A percentile compares a stretch with the other conserved stretches of the same genome.
Conservation (phyloP, 30 jellyfish, hydroid and myxozoan species). For the Nemopilema nomurai region DNA sequence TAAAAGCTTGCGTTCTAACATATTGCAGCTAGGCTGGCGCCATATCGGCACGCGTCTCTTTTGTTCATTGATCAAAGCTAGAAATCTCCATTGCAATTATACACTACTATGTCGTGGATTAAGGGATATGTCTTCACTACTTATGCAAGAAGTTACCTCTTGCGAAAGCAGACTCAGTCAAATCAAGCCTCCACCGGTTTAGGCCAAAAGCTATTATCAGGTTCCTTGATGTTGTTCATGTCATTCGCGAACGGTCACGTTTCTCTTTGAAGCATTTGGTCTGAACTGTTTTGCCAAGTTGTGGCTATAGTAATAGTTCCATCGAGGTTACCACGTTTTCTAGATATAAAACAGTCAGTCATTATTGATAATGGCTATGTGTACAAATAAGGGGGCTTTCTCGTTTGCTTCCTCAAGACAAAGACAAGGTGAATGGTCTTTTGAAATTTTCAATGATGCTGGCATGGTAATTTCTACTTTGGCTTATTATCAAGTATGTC, state of each 20-base stretch:
- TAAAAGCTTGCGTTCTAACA: background rate
- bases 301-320: background rate
- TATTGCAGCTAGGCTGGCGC: conserved; percentile 37
- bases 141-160: background rate
- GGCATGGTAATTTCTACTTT: conserved; percentile 63
- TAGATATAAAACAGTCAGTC: background rate
- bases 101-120: background rate
- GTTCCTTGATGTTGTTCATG: too few relatives aligned
- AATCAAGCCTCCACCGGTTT: too few relatives aligned
- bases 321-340: background rate
- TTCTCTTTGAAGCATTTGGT: too few relatives aligned
- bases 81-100: conserved; percentile 4
- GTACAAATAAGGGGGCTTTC: conserved; percentile 40
- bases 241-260: too few relatives aligned
- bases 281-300: background rate
- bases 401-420: conserved; percentile 23
- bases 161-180: background rate
- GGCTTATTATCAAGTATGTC: conserved; percentile 71
- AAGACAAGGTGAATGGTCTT: conserved; percentile 57
- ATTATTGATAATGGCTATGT: background rate
- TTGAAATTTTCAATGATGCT: conserved; percentile 33
- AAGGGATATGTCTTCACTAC: background rate
- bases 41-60: conserved; percentile 62
- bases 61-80: conserved; percentile 25
- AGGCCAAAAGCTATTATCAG: too few relatives aligned